Percentiles rank a stretch among this genome's conserved stretches.
phyloP scores from a whole-genome alignment of 2,113 vertebrate species.

The Nannobrachium achirus region DNA sequence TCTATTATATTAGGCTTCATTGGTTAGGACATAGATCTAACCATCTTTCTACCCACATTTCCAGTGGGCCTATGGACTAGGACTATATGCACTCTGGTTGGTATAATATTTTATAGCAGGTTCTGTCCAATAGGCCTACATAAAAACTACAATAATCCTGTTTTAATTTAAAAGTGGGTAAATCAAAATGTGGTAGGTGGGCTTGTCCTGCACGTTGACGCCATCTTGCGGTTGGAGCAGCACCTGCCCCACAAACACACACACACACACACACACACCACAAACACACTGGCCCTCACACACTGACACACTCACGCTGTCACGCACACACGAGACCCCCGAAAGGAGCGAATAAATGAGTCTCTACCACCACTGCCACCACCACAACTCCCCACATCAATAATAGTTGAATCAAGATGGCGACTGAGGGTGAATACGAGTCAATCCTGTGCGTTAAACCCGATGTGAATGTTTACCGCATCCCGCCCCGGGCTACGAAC shows the following conservation, averaged over 20 bases:
- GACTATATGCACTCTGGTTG: too few relatives aligned
- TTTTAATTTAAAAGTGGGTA: too few relatives aligned
- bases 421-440: conserved; percentile 90
- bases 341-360: conserved; percentile 50
- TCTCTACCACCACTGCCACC: conserved; percentile 18
- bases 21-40: too few relatives aligned
- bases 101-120: too few relatives aligned
- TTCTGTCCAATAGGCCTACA: too few relatives aligned
- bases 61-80: too few relatives aligned
- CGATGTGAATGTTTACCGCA: conserved; percentile 93
- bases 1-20: too few relatives aligned
- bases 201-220: background rate
- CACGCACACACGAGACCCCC: background rate
- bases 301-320: too few relatives aligned
- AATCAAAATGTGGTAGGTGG: too few relatives aligned
- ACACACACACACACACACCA: conserved; percentile 4
- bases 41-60: too few relatives aligned
- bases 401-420: conserved; percentile 80
- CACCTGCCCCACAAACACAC: background rate
- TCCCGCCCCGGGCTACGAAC: conserved; percentile 92
- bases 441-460: conserved; percentile 93
- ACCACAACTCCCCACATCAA: conserved; percentile 53
- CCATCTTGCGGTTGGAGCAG: background rate
- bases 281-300: background rate
- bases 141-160: too few relatives aligned